phyloP scores from a whole-genome alignment of 1,140 invertebrate species.

The Psix sp. region DNA sequence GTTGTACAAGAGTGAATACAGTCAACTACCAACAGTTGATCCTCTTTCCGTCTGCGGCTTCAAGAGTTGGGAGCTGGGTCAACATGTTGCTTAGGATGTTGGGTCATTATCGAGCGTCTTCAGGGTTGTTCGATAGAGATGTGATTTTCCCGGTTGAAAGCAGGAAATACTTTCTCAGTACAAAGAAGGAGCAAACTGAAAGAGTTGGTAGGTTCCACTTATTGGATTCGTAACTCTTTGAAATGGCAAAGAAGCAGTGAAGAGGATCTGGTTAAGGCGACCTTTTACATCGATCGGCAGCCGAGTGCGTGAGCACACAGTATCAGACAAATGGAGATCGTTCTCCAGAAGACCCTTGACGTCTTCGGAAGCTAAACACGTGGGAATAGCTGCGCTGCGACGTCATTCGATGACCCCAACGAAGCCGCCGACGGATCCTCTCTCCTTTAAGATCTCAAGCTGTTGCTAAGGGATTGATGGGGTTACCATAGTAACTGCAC shows the following conservation, averaged over 20 bases:
- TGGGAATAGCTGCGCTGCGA: conserved; percentile 33
- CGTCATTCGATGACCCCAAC: conserved; percentile 59
- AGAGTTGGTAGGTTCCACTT: conserved; percentile 44
- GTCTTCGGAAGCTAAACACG: conserved; percentile 54
- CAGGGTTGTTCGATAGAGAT: conserved; percentile 17
- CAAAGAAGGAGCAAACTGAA: conserved; percentile 30
- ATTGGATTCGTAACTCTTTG: conserved; percentile 57
- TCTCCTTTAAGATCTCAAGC: conserved; percentile 77
- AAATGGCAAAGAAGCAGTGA: conserved; percentile 41
- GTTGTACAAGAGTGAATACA: conserved; percentile 14
- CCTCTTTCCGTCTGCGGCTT: conserved; percentile 12
- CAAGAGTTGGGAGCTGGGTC: conserved; percentile 21
- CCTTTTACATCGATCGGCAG: conserved; percentile 32
- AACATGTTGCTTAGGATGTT: conserved; percentile 34
- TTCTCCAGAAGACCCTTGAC: conserved; percentile 52
- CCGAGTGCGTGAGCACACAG: conserved; percentile 54
- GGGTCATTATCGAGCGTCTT: conserved; percentile 6
- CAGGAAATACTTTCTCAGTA: conserved; percentile 17
- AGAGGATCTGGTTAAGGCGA: conserved; percentile 40
- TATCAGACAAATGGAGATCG: conserved; percentile 58
- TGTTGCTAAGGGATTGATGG: conserved; percentile 78
- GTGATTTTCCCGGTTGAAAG: conserved; percentile 30
- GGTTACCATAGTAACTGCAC: conserved; percentile 73
- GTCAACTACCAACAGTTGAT: conserved; percentile 20
- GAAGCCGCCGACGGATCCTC: conserved; percentile 65